Evolutionary conservation across 2,888 invertebrate genomes (phyloP), one percentile per base, ranked within the genome.

Genomic region (Hemaris fuciformis): DNA sequence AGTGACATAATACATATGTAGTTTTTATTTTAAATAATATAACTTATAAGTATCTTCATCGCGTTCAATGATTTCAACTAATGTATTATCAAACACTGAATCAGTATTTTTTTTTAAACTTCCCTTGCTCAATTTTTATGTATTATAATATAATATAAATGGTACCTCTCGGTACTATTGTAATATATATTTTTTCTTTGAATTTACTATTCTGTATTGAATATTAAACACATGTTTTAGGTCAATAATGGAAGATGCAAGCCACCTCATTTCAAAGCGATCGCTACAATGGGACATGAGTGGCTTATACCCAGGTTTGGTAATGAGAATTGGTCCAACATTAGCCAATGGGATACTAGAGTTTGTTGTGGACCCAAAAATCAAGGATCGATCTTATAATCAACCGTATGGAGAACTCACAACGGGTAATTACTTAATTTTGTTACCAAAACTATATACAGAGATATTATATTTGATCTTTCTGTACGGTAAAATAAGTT

Each of bases 281-380:
- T 95, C 94, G 15, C 81, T 97, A 61, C 95, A 94, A 71, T 97
- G 96, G 96, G 96, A 96, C 66, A 93, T 97, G 83, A 94, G 95
- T 62, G 90, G 85, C 4, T 66, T 97, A 1, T 96, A 96, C 81
- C 97, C 97, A 0, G 97, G 97, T 0, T 82, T 97, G 10, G 93
- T 94, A 62, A 94, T 97, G 93, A 94, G 94, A 66, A 94, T 97
- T 57, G 95, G 96, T 1, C 97, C 97, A 42, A 95, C 95, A 42
- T 86, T 95, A 1, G 94, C 95, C 0, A 95, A 95, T 67, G 96
- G 97, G 56, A 87, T 96, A 31, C 88, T 97, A 38, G 96, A 97
- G 75, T 97, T 97, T 74, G 94, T 94, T 0, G 87, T 97, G 79
- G 96, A 96, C 73, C 93, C 94, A 0, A 89, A 93, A 64, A 76